Evolutionary conservation across 2,888 invertebrate genomes (phyloP), one percentile per base, ranked within the genome.

Genomic region (Pemphredon lugubris): DNA sequence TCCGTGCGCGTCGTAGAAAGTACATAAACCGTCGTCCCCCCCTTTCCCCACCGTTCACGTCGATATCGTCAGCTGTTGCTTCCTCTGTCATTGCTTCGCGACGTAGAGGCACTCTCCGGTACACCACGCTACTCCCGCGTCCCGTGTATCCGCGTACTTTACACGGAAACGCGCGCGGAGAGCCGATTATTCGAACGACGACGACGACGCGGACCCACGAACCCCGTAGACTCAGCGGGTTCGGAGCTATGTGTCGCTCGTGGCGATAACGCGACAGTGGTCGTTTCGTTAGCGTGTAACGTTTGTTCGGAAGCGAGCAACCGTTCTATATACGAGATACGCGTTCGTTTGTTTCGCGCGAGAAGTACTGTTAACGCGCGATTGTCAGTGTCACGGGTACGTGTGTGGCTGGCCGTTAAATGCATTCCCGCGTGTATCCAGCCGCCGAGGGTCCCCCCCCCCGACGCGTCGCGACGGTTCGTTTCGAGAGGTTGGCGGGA

Each of bases 31-130:
- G 72, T 73, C 59, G 63, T 61, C n/a, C n/a, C n/a, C n/a, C n/a
- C n/a, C n/a, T n/a, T n/a, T n/a, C n/a, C n/a, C n/a, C n/a, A n/a
- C n/a, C 78, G 64, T 79, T 77, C 72, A 44, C 81, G 79, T 79
- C 81, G 83, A 84, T 84, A 84, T 75, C 81, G 81, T 84, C 84
- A 84, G 84, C 84, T 84, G 84, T 84, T 84, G 84, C 84, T 81
- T 77, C 77, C 71, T 77, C 77, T 57, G 69, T 68, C 65, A 47
- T 58, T 54, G 61, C 60, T 37, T 50, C 40, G 37, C 32, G 45
- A 30, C 20, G 30, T 21, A 39, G 21, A 40, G 40, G 16, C 18
- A 18, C 40, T 40, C 14, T 14, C 5, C 16, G 11, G 5, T 40
- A 16, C 40, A 34, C 34, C 4, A n/a, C 40, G 14, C 9, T 18